phyloP scores from a whole-genome alignment of 2,113 vertebrate genomes.

The Budorcas taxicolor region DNA sequence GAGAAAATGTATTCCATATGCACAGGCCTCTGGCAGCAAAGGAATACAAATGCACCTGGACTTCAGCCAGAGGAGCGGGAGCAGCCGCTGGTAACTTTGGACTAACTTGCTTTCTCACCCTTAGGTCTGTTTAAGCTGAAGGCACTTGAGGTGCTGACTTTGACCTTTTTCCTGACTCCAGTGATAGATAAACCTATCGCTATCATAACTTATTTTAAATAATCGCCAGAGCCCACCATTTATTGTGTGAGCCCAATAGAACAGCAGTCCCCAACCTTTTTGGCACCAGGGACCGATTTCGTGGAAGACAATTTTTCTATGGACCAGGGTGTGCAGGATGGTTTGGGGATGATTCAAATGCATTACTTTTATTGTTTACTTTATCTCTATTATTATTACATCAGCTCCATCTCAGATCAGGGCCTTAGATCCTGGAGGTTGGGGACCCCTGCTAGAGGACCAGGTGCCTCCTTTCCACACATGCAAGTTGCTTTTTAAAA shows the following conservation, averaged over 20 bases:
- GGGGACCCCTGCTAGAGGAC: not conserved
- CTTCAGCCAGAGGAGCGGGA: not conserved
- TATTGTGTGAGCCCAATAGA: not conserved
- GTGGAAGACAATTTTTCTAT: not conserved
- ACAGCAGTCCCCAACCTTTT: not conserved
- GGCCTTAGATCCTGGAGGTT: not conserved
- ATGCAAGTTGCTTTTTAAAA: not conserved
- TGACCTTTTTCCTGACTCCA: not conserved
- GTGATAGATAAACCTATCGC: not conserved
- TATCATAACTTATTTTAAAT: not conserved
- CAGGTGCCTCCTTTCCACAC: not conserved
- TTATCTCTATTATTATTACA: not conserved
- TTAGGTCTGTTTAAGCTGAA: not conserved
- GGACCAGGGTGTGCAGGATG: not conserved
- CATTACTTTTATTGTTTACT: not conserved
- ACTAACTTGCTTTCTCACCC: not conserved
- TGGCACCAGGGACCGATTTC: not conserved
- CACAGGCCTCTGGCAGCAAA: conserved; percentile 53
- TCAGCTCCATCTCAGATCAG: not conserved
- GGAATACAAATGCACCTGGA: conserved; percentile 70
- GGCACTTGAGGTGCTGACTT: not conserved
- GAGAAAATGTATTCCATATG: conserved; percentile 79
- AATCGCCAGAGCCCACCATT: not conserved
- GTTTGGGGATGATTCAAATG: not conserved
- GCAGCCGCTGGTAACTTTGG: not conserved